These are phyloP conservation scores for Pelagia noctiluca DNA, from an alignment of 30 jellyfish, hydroid and myxozoan species.

Conservation along the genomic window DNA sequence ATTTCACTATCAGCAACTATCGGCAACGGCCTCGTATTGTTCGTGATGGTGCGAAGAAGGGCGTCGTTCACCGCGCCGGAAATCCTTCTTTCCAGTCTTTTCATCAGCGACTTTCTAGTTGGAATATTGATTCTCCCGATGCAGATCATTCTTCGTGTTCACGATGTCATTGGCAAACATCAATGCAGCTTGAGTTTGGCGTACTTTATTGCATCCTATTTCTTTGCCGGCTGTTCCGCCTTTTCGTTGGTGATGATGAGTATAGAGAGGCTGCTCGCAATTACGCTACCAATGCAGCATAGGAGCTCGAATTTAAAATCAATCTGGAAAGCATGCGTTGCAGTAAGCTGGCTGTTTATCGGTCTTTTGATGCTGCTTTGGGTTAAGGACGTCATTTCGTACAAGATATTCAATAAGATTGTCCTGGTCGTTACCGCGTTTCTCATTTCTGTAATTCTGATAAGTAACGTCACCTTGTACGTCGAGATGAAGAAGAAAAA, in stretches of 20 bases:
- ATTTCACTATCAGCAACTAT: not conserved
- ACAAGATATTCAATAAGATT: not conserved
- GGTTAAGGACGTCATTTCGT: not conserved
- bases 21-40: not conserved
- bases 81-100: conserved; percentile 2
- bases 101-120: conserved; percentile 19
- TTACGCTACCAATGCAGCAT: conserved; percentile 16
- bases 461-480: not conserved
- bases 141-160: not conserved
- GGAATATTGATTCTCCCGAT: conserved; percentile 22
- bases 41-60: not conserved
- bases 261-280: conserved; percentile 28
- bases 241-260: conserved; percentile 7
- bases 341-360: not conserved
- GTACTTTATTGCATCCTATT: not conserved
- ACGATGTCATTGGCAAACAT: not conserved
- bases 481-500: not conserved
- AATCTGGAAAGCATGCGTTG: not conserved
- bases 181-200: conserved; percentile 8
- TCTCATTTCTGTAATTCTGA: not conserved
- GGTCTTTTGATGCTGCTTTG: not conserved
- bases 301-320: not conserved
- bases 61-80: not conserved
- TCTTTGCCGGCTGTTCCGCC: conserved; percentile 36
- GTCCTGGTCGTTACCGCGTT: not conserved